These are phyloP conservation scores for Serrognathus titanus DNA, from an alignment of 2,888 invertebrate genomes.

Conservation along the genomic window DNA sequence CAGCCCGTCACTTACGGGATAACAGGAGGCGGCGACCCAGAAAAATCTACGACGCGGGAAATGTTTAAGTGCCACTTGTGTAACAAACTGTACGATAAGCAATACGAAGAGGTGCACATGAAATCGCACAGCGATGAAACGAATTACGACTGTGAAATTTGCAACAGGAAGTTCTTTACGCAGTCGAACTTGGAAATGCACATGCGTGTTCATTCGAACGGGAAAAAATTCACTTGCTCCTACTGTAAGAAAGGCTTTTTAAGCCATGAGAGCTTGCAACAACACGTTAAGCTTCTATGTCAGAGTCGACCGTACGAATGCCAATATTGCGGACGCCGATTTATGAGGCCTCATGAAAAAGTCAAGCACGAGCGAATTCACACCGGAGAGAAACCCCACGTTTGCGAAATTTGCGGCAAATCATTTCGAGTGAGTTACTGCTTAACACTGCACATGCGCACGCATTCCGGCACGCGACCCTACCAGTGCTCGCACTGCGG, in stretches of 20 bases:
- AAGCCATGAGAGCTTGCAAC: slow-evolving; percentile 38
- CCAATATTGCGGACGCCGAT: slow-evolving; percentile 67
- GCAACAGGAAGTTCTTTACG: slow-evolving; percentile 69
- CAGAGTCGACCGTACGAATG: slow-evolving; percentile 61
- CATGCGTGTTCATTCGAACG: slow-evolving; percentile 63
- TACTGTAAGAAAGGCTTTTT: slow-evolving; percentile 46
- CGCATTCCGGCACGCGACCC: slow-evolving; percentile 74
- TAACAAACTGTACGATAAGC: slow-evolving; percentile 50
- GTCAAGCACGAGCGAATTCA: slow-evolving; percentile 83
- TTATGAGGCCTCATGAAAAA: slow-evolving; percentile 74
- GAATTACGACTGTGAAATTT: slow-evolving; percentile 61
- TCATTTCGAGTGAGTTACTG: slow-evolving; percentile 78
- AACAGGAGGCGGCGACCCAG: slow-evolving; percentile 36
- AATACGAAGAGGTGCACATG: slow-evolving; percentile 61
- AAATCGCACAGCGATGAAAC: slow-evolving; percentile 61
- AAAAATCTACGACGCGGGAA: slow-evolving; percentile 34
- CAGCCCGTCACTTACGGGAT: slow-evolving; percentile 50
- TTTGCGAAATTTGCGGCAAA: slow-evolving; percentile 77
- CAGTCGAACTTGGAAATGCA: slow-evolving; percentile 68
- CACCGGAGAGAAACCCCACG: slow-evolving; percentile 75
- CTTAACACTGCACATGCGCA: slow-evolving; percentile 73
- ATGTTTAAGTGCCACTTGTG: slow-evolving; percentile 51
- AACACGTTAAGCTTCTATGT: slow-evolving; percentile 39
- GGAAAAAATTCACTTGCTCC: slow-evolving; percentile 50
- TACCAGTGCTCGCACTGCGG: slow-evolving; percentile 71